Conservation (phyloP, 2,797 vertebrate species). For the Trematomus bernacchii region DNA sequence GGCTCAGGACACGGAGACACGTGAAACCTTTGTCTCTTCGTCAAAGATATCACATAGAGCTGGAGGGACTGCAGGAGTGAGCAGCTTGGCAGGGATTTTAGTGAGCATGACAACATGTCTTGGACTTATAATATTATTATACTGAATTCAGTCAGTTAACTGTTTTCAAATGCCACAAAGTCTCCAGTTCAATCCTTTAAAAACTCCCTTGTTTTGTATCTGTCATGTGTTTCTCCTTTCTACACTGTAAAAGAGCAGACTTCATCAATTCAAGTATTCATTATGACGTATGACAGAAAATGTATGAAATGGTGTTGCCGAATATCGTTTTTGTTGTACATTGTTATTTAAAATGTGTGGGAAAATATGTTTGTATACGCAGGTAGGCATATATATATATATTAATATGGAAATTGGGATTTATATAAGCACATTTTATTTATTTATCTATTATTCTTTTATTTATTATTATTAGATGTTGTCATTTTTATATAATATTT, state of each 20-base stretch:
- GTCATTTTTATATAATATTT: too few relatives aligned
- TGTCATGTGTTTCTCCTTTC: not conserved
- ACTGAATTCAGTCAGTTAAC: not conserved
- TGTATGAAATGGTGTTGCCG: not conserved
- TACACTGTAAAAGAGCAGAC: not conserved
- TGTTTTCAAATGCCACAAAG: not conserved
- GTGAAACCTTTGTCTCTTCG: slow-evolving; percentile 3
- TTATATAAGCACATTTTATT: too few relatives aligned
- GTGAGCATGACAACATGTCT: not conserved
- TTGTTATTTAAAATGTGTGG: too few relatives aligned
- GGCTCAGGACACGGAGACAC: slow-evolving; percentile 30
- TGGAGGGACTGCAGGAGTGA: slow-evolving; percentile 21
- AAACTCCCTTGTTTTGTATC: not conserved
- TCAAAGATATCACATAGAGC: slow-evolving; percentile 17
- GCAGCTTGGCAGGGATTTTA: not conserved
- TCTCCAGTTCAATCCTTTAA: not conserved
- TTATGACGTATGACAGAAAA: slow-evolving; percentile 1
- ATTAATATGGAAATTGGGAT: too few relatives aligned
- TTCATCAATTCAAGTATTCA: slow-evolving; percentile 3
- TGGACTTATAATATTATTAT: too few relatives aligned
- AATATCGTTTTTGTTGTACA: not conserved
- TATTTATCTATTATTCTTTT: too few relatives aligned
- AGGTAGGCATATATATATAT: too few relatives aligned
- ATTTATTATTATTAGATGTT: too few relatives aligned
- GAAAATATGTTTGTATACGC: too few relatives aligned